Percentiles rank a stretch among this genome's conserved stretches.
Evolutionary conservation across 2,113 vertebrate genomes (phyloP).

Genomic region (Lonchura striata): DNA sequence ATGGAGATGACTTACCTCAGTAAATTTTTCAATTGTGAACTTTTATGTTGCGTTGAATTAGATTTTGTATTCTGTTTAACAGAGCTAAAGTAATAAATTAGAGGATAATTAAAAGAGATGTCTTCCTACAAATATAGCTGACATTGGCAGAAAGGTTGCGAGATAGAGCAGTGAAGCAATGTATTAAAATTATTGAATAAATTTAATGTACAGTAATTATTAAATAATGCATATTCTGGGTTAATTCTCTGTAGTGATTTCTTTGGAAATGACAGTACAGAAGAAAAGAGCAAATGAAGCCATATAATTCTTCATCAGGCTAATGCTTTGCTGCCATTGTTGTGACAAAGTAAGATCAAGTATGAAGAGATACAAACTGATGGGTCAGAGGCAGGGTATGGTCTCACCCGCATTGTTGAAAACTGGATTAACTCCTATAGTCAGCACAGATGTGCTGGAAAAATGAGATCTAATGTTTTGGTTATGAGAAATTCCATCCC

Average conservation of each 20-base stretch:
- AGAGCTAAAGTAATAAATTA: background rate
- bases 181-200: background rate
- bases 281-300: background rate
- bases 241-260: background rate
- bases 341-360: background rate
- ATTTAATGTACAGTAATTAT: background rate
- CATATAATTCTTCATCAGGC: background rate
- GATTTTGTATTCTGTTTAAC: slow-evolving; percentile 38
- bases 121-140: background rate
- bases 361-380: background rate
- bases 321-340: background rate
- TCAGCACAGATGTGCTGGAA: background rate
- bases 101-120: background rate
- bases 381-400: background rate
- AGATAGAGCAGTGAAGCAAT: background rate
- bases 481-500: background rate
- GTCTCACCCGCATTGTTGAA: background rate
- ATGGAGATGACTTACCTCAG: background rate
- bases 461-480: background rate
- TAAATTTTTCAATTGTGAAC: background rate
- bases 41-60: background rate
- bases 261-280: background rate
- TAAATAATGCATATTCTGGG: background rate
- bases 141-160: background rate
- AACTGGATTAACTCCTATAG: background rate